Evolutionary conservation across 1,140 invertebrate genomes (phyloP).

Genomic region (Grapholita molesta): DNA sequence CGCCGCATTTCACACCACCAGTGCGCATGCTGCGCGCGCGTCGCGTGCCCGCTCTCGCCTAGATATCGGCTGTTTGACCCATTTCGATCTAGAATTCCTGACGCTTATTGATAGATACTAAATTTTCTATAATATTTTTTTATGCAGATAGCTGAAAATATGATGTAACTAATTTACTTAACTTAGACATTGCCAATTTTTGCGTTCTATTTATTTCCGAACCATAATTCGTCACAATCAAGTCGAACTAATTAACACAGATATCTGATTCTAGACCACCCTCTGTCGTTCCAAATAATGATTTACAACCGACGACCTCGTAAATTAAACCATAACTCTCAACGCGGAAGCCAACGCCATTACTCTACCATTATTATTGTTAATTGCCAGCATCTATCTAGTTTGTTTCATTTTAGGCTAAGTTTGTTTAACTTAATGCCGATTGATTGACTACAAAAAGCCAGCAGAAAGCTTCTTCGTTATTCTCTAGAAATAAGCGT

Average conservation of each 20-base stretch:
- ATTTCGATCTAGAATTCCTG: neutral
- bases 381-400: constrained; percentile 35
- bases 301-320: constrained; percentile 1
- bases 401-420: constrained; percentile 20
- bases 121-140: neutral
- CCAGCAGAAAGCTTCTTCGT: neutral
- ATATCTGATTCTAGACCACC: neutral
- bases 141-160: neutral
- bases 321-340: neutral
- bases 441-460: neutral
- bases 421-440: neutral
- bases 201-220: neutral
- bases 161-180: neutral
- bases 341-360: constrained; percentile 23
- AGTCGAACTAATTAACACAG: neutral
- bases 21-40: neutral
- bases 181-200: neutral
- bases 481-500: neutral
- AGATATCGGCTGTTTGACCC: constrained; percentile 7
- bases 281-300: neutral
- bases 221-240: neutral
- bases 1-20: neutral
- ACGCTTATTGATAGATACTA: neutral
- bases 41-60: neutral
- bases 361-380: constrained; percentile 27